Conservation (phyloP, 2,888 invertebrate species). For the Cantharis rufa region DNA sequence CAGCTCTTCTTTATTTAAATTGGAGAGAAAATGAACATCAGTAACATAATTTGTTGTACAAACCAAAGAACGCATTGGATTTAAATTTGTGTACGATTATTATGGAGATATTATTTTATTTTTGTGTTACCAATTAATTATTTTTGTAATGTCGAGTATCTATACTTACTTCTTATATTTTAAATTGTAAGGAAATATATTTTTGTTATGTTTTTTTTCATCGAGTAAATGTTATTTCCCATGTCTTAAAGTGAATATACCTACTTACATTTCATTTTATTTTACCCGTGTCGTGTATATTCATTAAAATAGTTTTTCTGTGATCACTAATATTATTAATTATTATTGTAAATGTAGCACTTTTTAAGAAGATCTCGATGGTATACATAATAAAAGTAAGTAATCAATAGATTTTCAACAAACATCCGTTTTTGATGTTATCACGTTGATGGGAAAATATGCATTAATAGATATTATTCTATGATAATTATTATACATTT, state of each 20-base stretch:
- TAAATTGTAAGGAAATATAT: neutral
- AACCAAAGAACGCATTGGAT: conserved; percentile 31
- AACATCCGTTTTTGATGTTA: conserved; percentile 45
- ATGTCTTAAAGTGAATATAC: neutral
- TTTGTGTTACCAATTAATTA: conserved; percentile 24
- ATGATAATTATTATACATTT: conserved; percentile 17
- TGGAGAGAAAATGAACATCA: conserved; percentile 8
- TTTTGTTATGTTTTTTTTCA: conserved; percentile 4
- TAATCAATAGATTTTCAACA: conserved; percentile 42
- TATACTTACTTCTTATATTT: conserved; percentile 23
- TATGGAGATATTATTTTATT: conserved; percentile 1
- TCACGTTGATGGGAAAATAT: conserved; percentile 34
- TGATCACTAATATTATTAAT: conserved; percentile 46
- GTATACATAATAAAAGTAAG: conserved; percentile 42
- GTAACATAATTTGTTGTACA: conserved; percentile 27
- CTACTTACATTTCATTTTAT: neutral
- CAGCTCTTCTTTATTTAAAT: conserved; percentile 27
- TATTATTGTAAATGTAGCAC: conserved; percentile 41
- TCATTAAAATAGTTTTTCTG: conserved; percentile 39
- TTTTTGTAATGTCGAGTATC: conserved; percentile 16
- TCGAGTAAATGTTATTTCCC: neutral
- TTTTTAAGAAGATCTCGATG: conserved; percentile 43
- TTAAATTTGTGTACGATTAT: conserved; percentile 5
- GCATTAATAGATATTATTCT: conserved; percentile 12
- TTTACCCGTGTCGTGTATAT: neutral